Evolutionary conservation across 2,113 vertebrate genomes (phyloP).

Genomic region (Sclerurus mexicanus): DNA sequence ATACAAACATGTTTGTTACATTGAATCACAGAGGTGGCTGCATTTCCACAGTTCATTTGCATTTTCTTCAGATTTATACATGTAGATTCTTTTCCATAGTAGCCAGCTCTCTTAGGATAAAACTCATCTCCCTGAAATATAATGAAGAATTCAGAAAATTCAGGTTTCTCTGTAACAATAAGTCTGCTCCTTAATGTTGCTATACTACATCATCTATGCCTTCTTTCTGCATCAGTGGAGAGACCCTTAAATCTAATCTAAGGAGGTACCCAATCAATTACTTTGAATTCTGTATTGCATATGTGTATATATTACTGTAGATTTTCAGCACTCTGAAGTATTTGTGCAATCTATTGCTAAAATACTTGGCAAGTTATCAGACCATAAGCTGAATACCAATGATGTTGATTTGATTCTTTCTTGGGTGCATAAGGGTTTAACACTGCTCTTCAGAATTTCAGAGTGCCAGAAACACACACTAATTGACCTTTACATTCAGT

Average conservation of each 20-base stretch:
- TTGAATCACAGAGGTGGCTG: not conserved
- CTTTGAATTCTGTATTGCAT: conserved; percentile 21
- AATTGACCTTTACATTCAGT: conserved; percentile 39
- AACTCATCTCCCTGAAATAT: not conserved
- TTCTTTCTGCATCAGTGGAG: conserved; percentile 26
- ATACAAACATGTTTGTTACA: not conserved
- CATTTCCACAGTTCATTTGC: not conserved
- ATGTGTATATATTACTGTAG: not conserved
- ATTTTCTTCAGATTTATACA: not conserved
- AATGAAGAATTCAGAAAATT: conserved; percentile 35
- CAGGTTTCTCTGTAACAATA: conserved; percentile 10
- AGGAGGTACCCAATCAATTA: not conserved
- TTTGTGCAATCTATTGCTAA: conserved; percentile 53
- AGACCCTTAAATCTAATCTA: conserved; percentile 33
- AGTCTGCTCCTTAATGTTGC: not conserved
- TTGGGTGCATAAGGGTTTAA: conserved; percentile 26
- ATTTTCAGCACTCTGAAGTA: conserved; percentile 25
- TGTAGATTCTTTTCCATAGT: not conserved
- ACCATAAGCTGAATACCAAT: conserved; percentile 61
- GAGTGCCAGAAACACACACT: not conserved
- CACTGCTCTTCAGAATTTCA: conserved; percentile 41
- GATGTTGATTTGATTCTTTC: conserved; percentile 53
- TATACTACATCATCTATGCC: not conserved
- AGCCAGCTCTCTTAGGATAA: conserved; percentile 2
- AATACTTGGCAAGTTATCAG: conserved; percentile 54